Percentiles rank a stretch among this genome's conserved stretches.
phyloP scores from a whole-genome alignment of 2,113 vertebrate species.

The Zapornia atra region DNA sequence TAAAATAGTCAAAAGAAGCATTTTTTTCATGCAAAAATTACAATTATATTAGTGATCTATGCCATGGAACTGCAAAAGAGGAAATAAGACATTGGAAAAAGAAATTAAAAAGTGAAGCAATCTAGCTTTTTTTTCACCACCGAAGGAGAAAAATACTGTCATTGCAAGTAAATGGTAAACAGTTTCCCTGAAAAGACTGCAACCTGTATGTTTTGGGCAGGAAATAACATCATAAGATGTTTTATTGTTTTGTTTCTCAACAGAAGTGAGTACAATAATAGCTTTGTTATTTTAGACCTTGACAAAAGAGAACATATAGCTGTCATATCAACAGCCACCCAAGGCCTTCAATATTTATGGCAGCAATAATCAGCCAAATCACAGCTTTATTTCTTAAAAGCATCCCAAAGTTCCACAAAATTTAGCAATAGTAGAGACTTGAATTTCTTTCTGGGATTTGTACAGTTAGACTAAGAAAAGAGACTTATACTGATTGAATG shows the following conservation, averaged over 20 bases:
- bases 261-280: not conserved
- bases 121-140: fast-evolving
- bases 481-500: not conserved
- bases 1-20: not conserved
- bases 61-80: not conserved
- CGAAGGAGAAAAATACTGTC: not conserved
- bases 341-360: constrained; percentile 2
- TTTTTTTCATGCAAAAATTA: not conserved
- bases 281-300: not conserved
- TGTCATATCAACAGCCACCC: not conserved
- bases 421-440: not conserved
- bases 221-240: not conserved
- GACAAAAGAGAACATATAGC: not conserved
- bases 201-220: not conserved
- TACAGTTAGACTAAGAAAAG: not conserved
- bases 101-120: not conserved
- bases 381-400: not conserved
- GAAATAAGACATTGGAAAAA: not conserved
- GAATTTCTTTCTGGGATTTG: not conserved
- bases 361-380: constrained; percentile 11
- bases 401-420: not conserved
- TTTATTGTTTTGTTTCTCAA: not conserved
- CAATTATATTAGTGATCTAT: not conserved
- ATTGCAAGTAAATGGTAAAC: not conserved
- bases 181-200: not conserved